phyloP scores from a whole-genome alignment of 2,113 vertebrate genomes.

The Chloropsis hardwickii region DNA sequence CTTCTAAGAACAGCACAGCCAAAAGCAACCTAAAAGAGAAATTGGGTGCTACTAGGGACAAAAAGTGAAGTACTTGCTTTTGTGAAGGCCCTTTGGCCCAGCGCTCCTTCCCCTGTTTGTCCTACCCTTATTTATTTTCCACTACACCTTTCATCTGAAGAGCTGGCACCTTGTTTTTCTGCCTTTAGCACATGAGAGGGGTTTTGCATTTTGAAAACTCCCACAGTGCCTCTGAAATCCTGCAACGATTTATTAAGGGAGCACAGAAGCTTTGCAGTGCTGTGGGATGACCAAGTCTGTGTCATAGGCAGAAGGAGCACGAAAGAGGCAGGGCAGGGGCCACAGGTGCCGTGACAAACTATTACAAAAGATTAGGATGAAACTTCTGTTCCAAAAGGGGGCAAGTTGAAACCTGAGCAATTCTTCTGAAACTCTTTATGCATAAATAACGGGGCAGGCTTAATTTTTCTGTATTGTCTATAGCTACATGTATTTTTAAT shows the following conservation, averaged over 20 bases:
- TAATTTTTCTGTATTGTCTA: not conserved
- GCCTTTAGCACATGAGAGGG: not conserved
- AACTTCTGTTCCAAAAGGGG: not conserved
- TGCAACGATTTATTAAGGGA: not conserved
- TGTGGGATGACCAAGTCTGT: not conserved
- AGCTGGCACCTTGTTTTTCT: not conserved
- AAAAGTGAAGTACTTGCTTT: not conserved
- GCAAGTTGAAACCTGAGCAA: not conserved
- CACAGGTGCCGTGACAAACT: not conserved
- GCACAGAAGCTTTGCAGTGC: not conserved
- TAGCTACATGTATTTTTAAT: not conserved
- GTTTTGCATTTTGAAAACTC: not conserved
- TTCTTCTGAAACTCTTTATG: slow-evolving; percentile 18
- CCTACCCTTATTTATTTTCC: not conserved
- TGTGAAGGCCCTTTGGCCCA: not conserved
- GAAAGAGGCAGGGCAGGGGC: not conserved
- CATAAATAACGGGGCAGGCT: not conserved
- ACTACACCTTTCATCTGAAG: not conserved
- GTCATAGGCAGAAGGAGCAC: not conserved
- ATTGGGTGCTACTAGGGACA: not conserved
- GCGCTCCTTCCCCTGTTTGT: fast-evolving
- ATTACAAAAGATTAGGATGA: not conserved
- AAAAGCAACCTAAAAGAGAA: not conserved
- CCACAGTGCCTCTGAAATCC: not conserved
- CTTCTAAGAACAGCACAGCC: not conserved